A percentile compares a stretch with the other conserved stretches of the same genome.
Evolutionary conservation across 2,113 vertebrate genomes (phyloP).

Genomic region (Xenopus laevis): DNA sequence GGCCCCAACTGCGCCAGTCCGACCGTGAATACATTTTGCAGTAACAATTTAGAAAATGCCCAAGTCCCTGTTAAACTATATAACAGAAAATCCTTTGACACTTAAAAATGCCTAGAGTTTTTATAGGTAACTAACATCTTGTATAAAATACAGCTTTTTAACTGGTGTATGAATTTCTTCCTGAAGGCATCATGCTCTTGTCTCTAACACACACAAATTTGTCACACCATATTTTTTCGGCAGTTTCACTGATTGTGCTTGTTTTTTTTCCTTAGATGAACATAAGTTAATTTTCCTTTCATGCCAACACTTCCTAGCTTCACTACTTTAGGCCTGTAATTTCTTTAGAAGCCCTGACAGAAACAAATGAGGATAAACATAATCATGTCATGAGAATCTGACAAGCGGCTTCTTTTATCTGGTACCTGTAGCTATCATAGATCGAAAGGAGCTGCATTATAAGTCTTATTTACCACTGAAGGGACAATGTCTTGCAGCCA

Average conservation of each 20-base stretch:
- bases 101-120: no score
- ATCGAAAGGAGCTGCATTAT: background rate
- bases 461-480: background rate
- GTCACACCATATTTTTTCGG: conserved; percentile 25
- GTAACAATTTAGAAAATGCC: no score
- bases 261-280: conserved; percentile 14
- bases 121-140: no score
- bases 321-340: conserved; percentile 2
- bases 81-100: no score
- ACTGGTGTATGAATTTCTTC: conserved; percentile 33
- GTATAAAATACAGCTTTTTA: background rate
- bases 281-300: conserved; percentile 25
- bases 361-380: conserved; percentile 31
- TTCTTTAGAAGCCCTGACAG: conserved; percentile 12
- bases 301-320: conserved; percentile 28
- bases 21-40: no score
- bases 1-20: no score
- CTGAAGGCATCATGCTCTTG: conserved; percentile 24
- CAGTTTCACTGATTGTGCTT: conserved; percentile 1
- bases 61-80: no score
- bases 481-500: background rate
- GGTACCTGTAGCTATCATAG: conserved; percentile 22
- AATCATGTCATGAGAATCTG: conserved; percentile 33
- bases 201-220: conserved; percentile 27
- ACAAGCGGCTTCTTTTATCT: background rate